A percentile compares a stretch with the other conserved stretches of the same genome.
phyloP scores from a whole-genome alignment of 2,113 vertebrate species.

The Tragulus kanchil region DNA sequence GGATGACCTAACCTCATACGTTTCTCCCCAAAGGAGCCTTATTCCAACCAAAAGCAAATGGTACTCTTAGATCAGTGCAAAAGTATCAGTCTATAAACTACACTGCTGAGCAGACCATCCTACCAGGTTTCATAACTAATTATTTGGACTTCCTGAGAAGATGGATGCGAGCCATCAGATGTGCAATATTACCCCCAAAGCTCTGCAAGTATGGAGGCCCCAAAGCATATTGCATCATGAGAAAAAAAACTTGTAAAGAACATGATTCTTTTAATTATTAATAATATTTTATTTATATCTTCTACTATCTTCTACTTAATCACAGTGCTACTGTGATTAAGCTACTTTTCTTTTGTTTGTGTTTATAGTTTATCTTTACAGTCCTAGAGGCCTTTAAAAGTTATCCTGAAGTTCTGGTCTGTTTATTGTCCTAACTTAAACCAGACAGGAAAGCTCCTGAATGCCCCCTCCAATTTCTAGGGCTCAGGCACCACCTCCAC shows the following conservation, averaged over 20 bases:
- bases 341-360: slow-evolving; percentile 7
- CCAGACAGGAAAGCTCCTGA: slow-evolving; percentile 23
- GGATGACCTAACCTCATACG: slow-evolving; percentile 62
- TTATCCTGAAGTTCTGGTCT: neutral
- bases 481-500: neutral
- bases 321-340: neutral
- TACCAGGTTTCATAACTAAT: neutral
- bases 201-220: neutral
- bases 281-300: neutral
- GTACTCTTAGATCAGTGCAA: neutral
- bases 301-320: neutral
- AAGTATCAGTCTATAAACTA: neutral
- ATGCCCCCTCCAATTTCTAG: neutral
- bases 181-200: neutral
- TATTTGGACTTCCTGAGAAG: neutral
- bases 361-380: neutral
- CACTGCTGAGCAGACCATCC: neutral
- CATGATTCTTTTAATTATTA: slow-evolving; percentile 8
- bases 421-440: neutral
- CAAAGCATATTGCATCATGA: neutral
- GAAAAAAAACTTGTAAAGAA: neutral
- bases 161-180: neutral
- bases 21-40: slow-evolving; percentile 70
- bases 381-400: neutral
- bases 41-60: slow-evolving; percentile 61